These are phyloP conservation scores for Tenualosa thibaudeaui DNA, from an alignment of 2,797 vertebrate genomes.

Conservation along the genomic window DNA sequence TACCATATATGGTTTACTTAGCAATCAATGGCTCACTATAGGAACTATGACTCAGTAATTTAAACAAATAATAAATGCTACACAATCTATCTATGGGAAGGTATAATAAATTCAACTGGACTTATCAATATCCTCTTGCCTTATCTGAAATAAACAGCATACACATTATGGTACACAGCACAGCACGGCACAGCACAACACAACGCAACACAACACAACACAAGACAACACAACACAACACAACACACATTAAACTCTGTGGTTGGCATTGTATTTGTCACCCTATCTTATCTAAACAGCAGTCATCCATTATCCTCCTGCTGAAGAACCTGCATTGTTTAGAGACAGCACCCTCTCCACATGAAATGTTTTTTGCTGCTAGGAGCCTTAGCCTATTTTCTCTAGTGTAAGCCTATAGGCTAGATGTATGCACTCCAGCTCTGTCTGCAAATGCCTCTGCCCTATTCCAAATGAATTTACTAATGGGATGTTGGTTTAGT, in stretches of 20 bases:
- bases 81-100: background rate
- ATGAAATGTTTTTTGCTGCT: background rate
- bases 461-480: background rate
- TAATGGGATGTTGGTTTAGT: background rate
- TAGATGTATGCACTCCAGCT: background rate
- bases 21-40: too few relatives aligned
- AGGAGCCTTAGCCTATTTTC: background rate
- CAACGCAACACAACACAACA: too few relatives aligned
- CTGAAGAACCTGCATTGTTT: background rate
- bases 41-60: too few relatives aligned
- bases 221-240: too few relatives aligned
- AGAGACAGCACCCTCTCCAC: background rate
- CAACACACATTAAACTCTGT: too few relatives aligned
- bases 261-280: background rate
- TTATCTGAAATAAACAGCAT: background rate
- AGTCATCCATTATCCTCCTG: background rate
- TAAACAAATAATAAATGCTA: background rate
- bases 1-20: too few relatives aligned
- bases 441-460: background rate
- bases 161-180: background rate
- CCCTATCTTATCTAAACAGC: background rate
- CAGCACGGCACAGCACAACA: too few relatives aligned
- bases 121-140: background rate
- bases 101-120: background rate
- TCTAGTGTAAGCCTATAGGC: background rate